Base-by-base conservation (phyloP, 2,888 invertebrate genomes). In the Erebia ligea region DNA sequence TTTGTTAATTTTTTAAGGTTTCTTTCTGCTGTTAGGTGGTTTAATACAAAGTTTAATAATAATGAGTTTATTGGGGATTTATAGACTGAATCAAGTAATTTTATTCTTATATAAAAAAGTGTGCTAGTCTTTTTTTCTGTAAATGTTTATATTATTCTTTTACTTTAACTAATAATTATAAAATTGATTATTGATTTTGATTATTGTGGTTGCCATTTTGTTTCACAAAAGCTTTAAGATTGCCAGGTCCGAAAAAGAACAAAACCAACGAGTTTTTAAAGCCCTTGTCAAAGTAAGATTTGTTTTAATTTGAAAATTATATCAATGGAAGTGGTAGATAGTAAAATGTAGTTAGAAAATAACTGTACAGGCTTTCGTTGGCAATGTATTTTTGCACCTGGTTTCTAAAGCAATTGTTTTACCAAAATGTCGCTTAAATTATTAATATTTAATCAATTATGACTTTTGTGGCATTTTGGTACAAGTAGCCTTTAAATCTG, bases 361-460 rank as follows among this genome's bases (percentile, higher is more conserved):
- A 78, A 79, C 15, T 82, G 81, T 83, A 83, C 81, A 84, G 79
- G 87, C 88, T 89, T 90, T 81, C 90, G 91, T 92, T 92, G 92
- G 91, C 86, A 84, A 87, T 89, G 91, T 91, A 84, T 84, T 90
- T 91, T 89, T 90, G 91, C 92, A 92, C 91, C 92, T 92, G 92
- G 92, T 89, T 73, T 48, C 76, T 72, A 76, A 73, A 69, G 73
- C 78, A 81, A 79, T 78, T 72, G 9, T 59, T 64, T 21, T 21
- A 62, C 21, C 45, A 34, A 34, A 64, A 64, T 64, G 54, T 54
- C 25, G 11, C 34, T 17, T 17, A 34, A 1, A 48, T 34, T 34
- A 34, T n/a, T 34, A 19, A 40, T 6, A 11, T n/a, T n/a, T 1
- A 21, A n/a, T 40, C 4, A 21, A 17, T 63, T 52, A n/a, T 10